phyloP scores from a whole-genome alignment of 2,113 vertebrate genomes.

The Zootoca vivipara region DNA sequence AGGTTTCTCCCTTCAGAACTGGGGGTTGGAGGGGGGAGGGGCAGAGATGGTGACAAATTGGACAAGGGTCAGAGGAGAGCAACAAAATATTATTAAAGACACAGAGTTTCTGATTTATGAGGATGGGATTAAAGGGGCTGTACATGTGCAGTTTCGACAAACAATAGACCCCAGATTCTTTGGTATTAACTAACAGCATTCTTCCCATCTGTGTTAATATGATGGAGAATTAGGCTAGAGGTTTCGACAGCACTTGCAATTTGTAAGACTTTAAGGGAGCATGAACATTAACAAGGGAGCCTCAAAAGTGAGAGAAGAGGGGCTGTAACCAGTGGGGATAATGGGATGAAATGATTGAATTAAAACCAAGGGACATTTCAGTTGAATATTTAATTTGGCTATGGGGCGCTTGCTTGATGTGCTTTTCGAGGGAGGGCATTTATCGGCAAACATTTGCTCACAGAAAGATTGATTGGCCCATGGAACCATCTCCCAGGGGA shows the following conservation, averaged over 20 bases:
- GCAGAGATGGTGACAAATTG: conserved; percentile 8
- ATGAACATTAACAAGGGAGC: not conserved
- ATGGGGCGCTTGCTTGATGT: not conserved
- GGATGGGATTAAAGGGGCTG: not conserved
- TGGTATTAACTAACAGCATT: not conserved
- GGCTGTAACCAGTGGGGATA: fast-evolving
- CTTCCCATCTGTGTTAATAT: not conserved
- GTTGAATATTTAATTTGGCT: not conserved
- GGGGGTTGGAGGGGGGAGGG: not conserved
- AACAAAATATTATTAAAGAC: conserved; percentile 25
- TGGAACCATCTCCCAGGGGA: not conserved
- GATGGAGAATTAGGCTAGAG: not conserved
- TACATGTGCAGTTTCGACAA: not conserved
- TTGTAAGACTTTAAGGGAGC: conserved; percentile 4
- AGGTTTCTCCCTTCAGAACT: not conserved
- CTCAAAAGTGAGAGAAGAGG: not conserved
- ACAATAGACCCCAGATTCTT: not conserved
- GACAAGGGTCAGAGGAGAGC: conserved; percentile 30
- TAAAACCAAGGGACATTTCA: not conserved
- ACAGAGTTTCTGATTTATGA: not conserved
- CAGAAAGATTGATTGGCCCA: not conserved
- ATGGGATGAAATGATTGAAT: not conserved
- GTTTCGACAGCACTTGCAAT: not conserved
- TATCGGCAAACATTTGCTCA: not conserved
- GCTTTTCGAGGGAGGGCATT: fast-evolving